phyloP scores from a whole-genome alignment of 2,113 vertebrate species.

The Platycercus adscitus region DNA sequence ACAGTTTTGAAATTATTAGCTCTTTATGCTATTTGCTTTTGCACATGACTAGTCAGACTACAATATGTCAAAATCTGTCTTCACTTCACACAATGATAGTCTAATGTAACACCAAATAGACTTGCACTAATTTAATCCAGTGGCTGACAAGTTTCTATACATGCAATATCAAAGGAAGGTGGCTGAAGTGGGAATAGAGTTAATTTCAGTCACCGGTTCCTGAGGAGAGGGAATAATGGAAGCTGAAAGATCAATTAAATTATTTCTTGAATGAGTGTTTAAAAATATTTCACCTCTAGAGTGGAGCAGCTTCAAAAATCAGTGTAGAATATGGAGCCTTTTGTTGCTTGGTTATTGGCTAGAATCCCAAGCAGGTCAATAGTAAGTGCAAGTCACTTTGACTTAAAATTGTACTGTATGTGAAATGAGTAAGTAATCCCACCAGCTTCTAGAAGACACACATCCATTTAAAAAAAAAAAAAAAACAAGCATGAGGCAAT shows the following conservation, averaged over 20 bases:
- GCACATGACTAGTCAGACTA: neutral
- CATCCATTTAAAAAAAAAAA: neutral
- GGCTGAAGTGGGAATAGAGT: slow-evolving; percentile 7
- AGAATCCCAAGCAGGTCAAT: neutral
- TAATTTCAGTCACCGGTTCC: neutral
- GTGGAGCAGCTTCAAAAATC: slow-evolving; percentile 18
- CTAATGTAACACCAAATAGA: neutral
- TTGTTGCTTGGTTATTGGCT: slow-evolving; percentile 5
- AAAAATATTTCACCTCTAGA: slow-evolving; percentile 46
- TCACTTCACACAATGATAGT: neutral
- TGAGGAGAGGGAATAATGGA: neutral
- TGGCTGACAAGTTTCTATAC: neutral
- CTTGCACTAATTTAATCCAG: neutral
- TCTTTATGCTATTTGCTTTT: neutral
- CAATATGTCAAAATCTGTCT: neutral
- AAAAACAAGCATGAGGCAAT: neutral
- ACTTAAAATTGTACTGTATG: neutral
- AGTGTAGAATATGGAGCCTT: neutral
- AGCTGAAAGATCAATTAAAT: slow-evolving; percentile 40
- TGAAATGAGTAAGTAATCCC: neutral
- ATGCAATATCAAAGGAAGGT: neutral
- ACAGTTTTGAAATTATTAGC: neutral
- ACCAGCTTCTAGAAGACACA: neutral
- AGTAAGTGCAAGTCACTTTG: neutral
- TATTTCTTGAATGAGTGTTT: slow-evolving; percentile 47